Evolutionary conservation across 2,888 invertebrate species (phyloP).

Genomic region (Lysandra bellargus): DNA sequence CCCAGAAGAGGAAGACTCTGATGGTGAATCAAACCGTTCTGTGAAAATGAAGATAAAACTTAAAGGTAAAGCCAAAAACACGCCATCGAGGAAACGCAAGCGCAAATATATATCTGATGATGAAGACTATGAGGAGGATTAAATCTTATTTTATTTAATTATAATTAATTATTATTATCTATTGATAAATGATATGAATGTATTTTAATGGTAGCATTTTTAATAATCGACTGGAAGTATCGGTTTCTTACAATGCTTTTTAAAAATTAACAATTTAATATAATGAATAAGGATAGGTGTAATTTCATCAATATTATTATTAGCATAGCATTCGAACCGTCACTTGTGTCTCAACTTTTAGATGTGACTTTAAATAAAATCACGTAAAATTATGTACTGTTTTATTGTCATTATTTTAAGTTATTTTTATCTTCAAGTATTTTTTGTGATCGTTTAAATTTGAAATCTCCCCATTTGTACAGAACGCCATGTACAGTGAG

Average conservation of each 20-base stretch:
- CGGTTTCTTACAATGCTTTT: slow-evolving; percentile 3
- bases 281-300: slow-evolving; percentile 20
- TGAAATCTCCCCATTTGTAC: slow-evolving; percentile 65
- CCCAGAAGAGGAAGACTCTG: slow-evolving; percentile 81
- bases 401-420: background rate
- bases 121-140: slow-evolving; percentile 83
- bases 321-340: slow-evolving; percentile 19
- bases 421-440: background rate
- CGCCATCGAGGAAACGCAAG: slow-evolving; percentile 79
- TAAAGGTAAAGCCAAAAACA: slow-evolving; percentile 76
- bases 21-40: slow-evolving; percentile 81
- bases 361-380: slow-evolving; percentile 26
- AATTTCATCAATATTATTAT: slow-evolving; percentile 22
- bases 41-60: slow-evolving; percentile 89
- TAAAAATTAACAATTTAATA: slow-evolving; percentile 12
- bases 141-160: slow-evolving; percentile 40
- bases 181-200: slow-evolving; percentile 17
- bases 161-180: slow-evolving; percentile 30
- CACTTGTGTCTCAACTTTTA: slow-evolving; percentile 10
- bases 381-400: background rate
- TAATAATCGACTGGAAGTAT: slow-evolving; percentile 8
- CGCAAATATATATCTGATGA: slow-evolving; percentile 84
- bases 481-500: slow-evolving; percentile 62
- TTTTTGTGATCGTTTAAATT: slow-evolving; percentile 39
- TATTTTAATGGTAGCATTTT: slow-evolving; percentile 26